Evolutionary conservation across 2,888 invertebrate species (phyloP).

Genomic region (Campoletis raptor): DNA sequence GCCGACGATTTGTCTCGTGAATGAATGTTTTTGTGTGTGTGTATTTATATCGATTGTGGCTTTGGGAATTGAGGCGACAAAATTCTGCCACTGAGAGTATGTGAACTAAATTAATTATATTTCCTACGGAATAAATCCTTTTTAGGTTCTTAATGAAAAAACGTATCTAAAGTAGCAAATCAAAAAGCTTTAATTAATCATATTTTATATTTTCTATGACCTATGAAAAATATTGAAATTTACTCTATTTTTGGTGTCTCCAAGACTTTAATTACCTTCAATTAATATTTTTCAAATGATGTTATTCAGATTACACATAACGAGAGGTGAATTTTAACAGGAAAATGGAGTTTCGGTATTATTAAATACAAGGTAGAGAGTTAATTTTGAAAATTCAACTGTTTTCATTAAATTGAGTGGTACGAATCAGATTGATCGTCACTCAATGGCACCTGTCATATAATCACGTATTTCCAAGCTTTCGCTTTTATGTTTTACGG

Average conservation of each 20-base stretch:
- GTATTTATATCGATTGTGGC: background rate
- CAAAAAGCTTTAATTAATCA: background rate
- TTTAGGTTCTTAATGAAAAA: slow-evolving; percentile 56
- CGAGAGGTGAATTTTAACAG: background rate
- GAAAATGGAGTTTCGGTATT: background rate
- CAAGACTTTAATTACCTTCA: background rate
- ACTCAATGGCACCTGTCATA: slow-evolving; percentile 11
- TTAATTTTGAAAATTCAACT: slow-evolving; percentile 31
- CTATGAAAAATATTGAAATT: too few relatives aligned
- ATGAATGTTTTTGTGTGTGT: background rate
- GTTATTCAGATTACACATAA: background rate
- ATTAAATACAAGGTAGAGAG: background rate
- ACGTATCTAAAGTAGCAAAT: background rate
- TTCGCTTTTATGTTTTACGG: slow-evolving; percentile 30
- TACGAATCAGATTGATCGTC: slow-evolving; percentile 30
- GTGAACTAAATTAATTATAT: slow-evolving; percentile 62
- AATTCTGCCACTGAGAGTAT: slow-evolving; percentile 16
- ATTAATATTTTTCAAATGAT: background rate
- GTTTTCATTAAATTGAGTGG: slow-evolving; percentile 31
- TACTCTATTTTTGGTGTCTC: too few relatives aligned
- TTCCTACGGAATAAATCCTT: slow-evolving; percentile 70
- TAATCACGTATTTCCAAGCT: slow-evolving; percentile 23
- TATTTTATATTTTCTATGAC: background rate
- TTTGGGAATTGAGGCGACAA: slow-evolving; percentile 21
- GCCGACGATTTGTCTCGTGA: slow-evolving; percentile 75